These are phyloP conservation scores for Euplexia lucipara DNA, from an alignment of 2,888 invertebrate genomes.

Conservation along the genomic window DNA sequence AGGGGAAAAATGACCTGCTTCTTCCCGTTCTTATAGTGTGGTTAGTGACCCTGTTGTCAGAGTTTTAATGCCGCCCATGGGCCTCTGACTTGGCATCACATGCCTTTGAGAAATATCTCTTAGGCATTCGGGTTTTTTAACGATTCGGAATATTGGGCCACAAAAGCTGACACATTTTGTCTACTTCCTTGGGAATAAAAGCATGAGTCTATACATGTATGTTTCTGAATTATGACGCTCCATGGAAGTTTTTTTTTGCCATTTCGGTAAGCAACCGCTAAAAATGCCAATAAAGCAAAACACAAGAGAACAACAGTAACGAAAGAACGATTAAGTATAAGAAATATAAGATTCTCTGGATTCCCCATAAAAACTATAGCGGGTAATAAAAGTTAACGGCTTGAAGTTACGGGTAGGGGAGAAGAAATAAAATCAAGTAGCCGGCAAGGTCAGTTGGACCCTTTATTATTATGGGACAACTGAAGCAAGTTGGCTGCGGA, in stretches of 20 bases:
- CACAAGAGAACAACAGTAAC: slow-evolving; percentile 41
- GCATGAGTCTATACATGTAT: too few relatives aligned
- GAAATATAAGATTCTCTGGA: slow-evolving; percentile 42
- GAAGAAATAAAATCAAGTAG: slow-evolving; percentile 61
- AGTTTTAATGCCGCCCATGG: too few relatives aligned
- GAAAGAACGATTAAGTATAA: slow-evolving; percentile 41
- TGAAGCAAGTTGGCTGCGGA: slow-evolving; percentile 41
- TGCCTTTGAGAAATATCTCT: too few relatives aligned
- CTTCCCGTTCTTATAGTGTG: too few relatives aligned
- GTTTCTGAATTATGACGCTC: not conserved
- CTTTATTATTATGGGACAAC: slow-evolving; percentile 55
- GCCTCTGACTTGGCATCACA: too few relatives aligned
- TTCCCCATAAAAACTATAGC: slow-evolving; percentile 57
- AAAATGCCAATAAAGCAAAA: slow-evolving; percentile 8
- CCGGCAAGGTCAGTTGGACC: slow-evolving; percentile 58
- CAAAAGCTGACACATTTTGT: too few relatives aligned
- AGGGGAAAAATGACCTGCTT: too few relatives aligned
- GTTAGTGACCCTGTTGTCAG: too few relatives aligned
- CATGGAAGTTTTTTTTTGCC: not conserved
- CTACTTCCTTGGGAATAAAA: too few relatives aligned
- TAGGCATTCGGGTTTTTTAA: too few relatives aligned
- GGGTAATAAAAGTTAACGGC: slow-evolving; percentile 63
- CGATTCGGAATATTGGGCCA: too few relatives aligned
- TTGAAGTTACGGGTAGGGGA: slow-evolving; percentile 54
- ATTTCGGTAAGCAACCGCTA: not conserved